Base-by-base conservation (phyloP, 2,113 vertebrate genomes). In the Entelurus aequoreus region DNA sequence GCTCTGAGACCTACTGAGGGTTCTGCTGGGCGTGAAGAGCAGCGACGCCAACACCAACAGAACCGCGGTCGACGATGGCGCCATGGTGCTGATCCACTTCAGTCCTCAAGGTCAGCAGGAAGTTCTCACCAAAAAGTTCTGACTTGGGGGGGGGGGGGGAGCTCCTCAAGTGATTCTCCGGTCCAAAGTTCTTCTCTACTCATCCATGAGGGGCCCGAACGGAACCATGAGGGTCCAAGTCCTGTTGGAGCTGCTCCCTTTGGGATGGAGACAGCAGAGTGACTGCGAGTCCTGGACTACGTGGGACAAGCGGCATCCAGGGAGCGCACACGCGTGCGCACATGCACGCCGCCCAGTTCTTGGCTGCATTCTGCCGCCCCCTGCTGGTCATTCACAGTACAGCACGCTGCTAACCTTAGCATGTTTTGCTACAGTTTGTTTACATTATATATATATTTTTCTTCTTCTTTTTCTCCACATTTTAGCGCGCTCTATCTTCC, bases 221-320 rank as follows among this genome's bases (percentile, higher is more conserved):
- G 53, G 47, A 56, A 35, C 48, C 2, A 8, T 1, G 28, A 52
- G 21, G 5, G 46, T 62, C 54, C 5, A 59, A 5, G 57, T 72
- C 71, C 60, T 47, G 59, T 57, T 15, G 0, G 68, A 56, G 62
- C 63, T 72, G 71, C 68, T 76, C 77, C 49, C 55, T 80, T 74
- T 64, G 75, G 75, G 78, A 65, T 66, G 57, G 48, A 46, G 51
- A 66, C 62, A 14, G 72, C 63, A 44, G 55, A 69, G 69, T 73
- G 76, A 77, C 72, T 88, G 75, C 77, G 71, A 4, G 75, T 80
- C 72, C 79, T 82, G 79, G 60, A 77, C 62, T 65, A 75, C 68
- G 72, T 84, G 83, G 85, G 85, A 87, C 82, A 86, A 80, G 81
- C 75, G 84, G 86, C 73, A 80, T 76, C 74, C 57, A 87, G 84